Percentiles rank a stretch among this genome's conserved stretches.
Conservation (phyloP, 2,797 vertebrate genomes). For the Austrolebias charrua region DNA sequence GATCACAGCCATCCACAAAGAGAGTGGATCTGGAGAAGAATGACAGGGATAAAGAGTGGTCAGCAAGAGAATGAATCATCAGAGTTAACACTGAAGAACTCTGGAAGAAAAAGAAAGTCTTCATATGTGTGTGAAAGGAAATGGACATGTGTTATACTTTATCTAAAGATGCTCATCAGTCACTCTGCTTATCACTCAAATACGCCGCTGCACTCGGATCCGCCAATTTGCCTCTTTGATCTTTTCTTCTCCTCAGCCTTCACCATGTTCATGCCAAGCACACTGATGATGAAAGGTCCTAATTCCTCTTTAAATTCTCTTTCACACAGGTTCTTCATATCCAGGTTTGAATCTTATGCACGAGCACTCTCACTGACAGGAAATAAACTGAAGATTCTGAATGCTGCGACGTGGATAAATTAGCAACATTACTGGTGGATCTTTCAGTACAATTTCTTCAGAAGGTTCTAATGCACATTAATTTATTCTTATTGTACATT, state of each 20-base stretch:
- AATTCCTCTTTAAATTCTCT: slow-evolving; percentile 19
- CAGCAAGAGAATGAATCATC: slow-evolving; percentile 47
- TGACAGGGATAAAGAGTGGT: slow-evolving; percentile 33
- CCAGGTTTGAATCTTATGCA: slow-evolving; percentile 6
- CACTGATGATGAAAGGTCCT: slow-evolving; percentile 26
- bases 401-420: not conserved
- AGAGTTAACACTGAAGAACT: slow-evolving; percentile 36
- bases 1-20: slow-evolving; percentile 62
- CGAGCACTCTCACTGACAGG: slow-evolving; percentile 13
- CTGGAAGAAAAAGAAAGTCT: slow-evolving; percentile 22
- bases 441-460: too few species aligned
- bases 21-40: slow-evolving; percentile 22
- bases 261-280: slow-evolving; percentile 12
- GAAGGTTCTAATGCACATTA: too few species aligned
- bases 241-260: slow-evolving; percentile 25
- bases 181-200: slow-evolving; percentile 55
- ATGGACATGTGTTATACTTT: slow-evolving; percentile 42
- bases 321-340: not conserved
- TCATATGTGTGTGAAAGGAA: slow-evolving; percentile 5
- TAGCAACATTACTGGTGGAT: not conserved
- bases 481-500: too few species aligned
- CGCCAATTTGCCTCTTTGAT: slow-evolving; percentile 44
- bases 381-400: slow-evolving; percentile 14
- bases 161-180: slow-evolving; percentile 59
- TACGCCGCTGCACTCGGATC: slow-evolving; percentile 45